phyloP scores from a whole-genome alignment of 2,113 vertebrate genomes.

The Deroptyus accipitrinus region DNA sequence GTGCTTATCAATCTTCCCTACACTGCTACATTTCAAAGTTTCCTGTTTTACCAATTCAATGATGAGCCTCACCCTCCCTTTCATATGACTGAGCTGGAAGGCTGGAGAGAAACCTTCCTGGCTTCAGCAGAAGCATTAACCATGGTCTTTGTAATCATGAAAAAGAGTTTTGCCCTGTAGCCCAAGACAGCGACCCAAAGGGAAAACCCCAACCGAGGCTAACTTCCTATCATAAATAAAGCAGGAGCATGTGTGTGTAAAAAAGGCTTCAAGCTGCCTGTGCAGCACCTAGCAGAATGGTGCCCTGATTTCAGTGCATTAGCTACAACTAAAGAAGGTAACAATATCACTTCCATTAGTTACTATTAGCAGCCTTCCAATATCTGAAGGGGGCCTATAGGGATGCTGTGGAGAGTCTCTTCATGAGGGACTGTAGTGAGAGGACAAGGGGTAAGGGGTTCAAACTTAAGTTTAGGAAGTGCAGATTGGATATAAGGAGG shows the following conservation, averaged over 20 bases:
- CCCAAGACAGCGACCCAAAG: not conserved
- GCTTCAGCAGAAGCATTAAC: not conserved
- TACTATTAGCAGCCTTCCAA: not conserved
- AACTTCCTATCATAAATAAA: not conserved
- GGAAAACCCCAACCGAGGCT: not conserved
- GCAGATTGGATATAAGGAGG: too few species aligned
- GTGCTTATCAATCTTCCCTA: not conserved
- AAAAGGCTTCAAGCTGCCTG: not conserved
- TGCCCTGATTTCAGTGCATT: not conserved
- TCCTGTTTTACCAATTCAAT: not conserved
- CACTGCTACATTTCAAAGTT: not conserved
- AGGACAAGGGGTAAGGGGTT: too few species aligned
- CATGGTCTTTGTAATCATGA: rapidly evolving
- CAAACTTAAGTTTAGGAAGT: too few species aligned
- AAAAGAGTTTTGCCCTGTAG: not conserved
- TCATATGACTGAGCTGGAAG: not conserved
- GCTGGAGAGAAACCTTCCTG: not conserved
- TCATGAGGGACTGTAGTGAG: too few species aligned
- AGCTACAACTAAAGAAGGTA: not conserved
- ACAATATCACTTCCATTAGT: not conserved
- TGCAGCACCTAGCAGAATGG: not conserved
- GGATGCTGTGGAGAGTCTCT: too few species aligned
- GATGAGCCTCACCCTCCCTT: not conserved
- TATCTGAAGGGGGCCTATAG: too few species aligned
- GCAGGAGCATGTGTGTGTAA: not conserved